Evolutionary conservation across 2,797 vertebrate species (phyloP), one percentile per base, ranked within the genome.

Genomic region (Eutrigla gurnardus): DNA sequence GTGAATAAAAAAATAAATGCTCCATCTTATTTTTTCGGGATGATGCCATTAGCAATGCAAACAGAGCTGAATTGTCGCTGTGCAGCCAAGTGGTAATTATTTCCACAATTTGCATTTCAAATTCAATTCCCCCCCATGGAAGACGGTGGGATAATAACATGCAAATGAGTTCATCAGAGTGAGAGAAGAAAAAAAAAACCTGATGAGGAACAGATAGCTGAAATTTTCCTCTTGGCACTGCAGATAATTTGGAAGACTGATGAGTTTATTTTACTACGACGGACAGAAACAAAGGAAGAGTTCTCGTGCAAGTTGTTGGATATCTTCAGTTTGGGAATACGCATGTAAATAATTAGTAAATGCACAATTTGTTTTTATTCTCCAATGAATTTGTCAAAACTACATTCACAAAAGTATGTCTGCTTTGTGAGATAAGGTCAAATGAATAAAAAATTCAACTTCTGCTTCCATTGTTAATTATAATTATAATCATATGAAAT

Each of bases 91-190:
- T 18, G 47, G 73, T 88, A 87, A 92, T 92, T 83, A 89, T 76
- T 72, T 80, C 63, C 62, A 47, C 42, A 32, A 90, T 92, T 91
- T 83, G 81, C 84, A 89, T 89, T 93, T 89, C 82, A 86, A 83
- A 90, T 91, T 77, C 0, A 60, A 73, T 81, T 79, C 79, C 55
- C 65, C 52, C 58, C 67, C 47, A 17, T 25, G 58, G 72, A 85
- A 76, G 68, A 66, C 55, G 68, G 63, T 47, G 3, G 66, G 73
- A 83, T 93, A 89, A 93, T 86, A 72, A 88, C 73, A 93, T 91
- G 91, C 81, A 90, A 92, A 93, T 91, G 80, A 88, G 84, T 45
- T 83, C 73, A 80, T 80, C 77, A 78, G 84, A 81, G 57, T 55
- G 70, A 58, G 80, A 45, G 75, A 42, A 65, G 60, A 39, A 36